Evolutionary conservation across 2,888 invertebrate species (phyloP), one percentile per base, ranked within the genome.

Genomic region (Pterobdella sp.): DNA sequence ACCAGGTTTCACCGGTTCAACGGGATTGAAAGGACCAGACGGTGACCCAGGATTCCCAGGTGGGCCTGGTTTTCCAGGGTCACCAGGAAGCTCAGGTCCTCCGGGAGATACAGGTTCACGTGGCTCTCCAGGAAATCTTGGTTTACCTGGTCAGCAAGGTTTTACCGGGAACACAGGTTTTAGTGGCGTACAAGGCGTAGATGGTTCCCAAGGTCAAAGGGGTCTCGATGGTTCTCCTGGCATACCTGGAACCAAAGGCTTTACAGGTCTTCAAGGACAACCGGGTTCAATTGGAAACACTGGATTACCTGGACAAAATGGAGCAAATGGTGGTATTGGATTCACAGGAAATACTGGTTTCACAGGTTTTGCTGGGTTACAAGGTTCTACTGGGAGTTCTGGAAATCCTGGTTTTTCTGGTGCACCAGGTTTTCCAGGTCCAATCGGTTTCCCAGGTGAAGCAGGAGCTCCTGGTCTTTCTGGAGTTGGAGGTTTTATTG

Each of bases 401-500:
- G 60, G 60, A 18, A 26, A 56, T 22, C 7, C 60, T 4, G 69
- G 49, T 69, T 26, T 2, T 32, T 22, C 37, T 4, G 67, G 67
- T 26, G 22, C n/a, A n/a, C n/a, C 36, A 36, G 67, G 67, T 34
- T 35, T 1, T 14, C 22, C 22, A 36, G 67, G 67, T 18, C 22
- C 35, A 3, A n/a, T 22, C 37, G 67, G 67, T 26, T n/a, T 34
- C n/a, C n/a, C 36, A 1, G 37, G 42, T 26, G 34, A 31, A n/a
- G 34, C n/a, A 26, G 63, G 36, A 3, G 4, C 49, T 65, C 66
- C 26, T 31, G 42, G 18, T 73, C 63, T 69, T 69, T 66, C 22
- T 67, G 75, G 77, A 29, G 63, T 35, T 56, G 29, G 22, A 14
- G 69, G 52, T n/a, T 79, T 79, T 52, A 81, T 81, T 66, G 79